Base-by-base conservation (phyloP, 2,113 vertebrate genomes). In the Mustela lutreola region DNA sequence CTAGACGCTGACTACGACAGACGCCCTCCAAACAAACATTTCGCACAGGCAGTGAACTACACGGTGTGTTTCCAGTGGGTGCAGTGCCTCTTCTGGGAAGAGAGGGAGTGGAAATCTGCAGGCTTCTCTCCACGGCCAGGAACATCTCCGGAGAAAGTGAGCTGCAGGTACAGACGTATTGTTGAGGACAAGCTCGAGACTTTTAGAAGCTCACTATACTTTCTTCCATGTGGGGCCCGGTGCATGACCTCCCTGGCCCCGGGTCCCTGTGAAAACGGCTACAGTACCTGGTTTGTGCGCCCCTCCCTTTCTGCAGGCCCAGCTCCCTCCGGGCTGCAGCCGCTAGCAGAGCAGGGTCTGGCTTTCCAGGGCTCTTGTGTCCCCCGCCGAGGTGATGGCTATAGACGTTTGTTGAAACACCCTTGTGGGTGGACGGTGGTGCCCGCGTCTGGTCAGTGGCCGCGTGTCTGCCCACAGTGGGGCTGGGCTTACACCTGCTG, bases 31-130 rank as follows among this genome's bases (percentile, higher is more conserved):
- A 98, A 97, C 96, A 98, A 96, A 45, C 98, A 98, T 16, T 70
- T 98, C 14, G 97, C 98, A 16, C 94, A 96, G 42, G 83, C 96
- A 24, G 98, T 99, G 82, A 98, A 98, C 95, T 99, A 99, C 90
- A 98, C 97, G 0, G 63, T 99, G 42, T 94, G 45, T 33, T 97
- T 99, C 24, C 98, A 98, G 36, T 98, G 98, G 93, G 97, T 97
- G 71, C 98, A 89, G 42, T 99, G 99, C 97, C 86, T 99, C 92
- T 98, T 98, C 92, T 99, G 99, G 99, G 98, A 99, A 5, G 62
- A 78, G 60, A 96, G 83, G 76, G 92, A 96, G 21, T 99, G 99
- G 99, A 98, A 94, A 10, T 97, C 95, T 3, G 92, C 85, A 6
- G 94, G 96, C 24, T 98, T 98, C 93, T 96, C 70, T 65, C 97